Evolutionary conservation across 2,113 vertebrate species (phyloP), one percentile per base, ranked within the genome.

Genomic region (Rattus rattus): DNA sequence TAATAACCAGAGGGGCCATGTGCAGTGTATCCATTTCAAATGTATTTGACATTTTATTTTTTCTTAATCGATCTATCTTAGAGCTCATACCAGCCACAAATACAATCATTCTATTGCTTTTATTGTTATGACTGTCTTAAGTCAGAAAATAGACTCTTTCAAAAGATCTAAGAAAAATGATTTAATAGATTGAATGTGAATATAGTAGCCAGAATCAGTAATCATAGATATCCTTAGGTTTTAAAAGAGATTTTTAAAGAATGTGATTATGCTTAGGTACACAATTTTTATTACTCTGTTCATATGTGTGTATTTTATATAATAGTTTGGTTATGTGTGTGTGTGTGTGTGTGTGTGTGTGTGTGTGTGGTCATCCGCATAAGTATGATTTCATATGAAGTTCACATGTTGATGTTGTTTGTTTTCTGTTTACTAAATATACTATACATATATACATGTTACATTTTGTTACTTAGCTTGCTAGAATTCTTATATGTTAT

Each of bases 401-500:
- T 17, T 19, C 17, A 33, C 2, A 4, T 33, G 47, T 52, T 30
- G 49, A 33, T 52, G 28, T 76, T 43, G 43, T 54, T 11, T 80
- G 5, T 54, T 3, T 80, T 80, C 14, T 17, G 54, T 99, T 99
- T 99, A 99, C 98, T 99, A 99, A 98, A 99, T 99, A 98, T 99
- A 99, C 98, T 99, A 99, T 99, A 98, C 99, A 99, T 99, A 67
- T 36, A 99, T 98, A 99, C 99, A 98, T 98, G 99, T 98, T 99
- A 99, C 99, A 99, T 98, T 98, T 99, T 99, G 99, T 98, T 98
- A 97, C 98, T 98, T 98, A 98, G 98, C 98, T 98, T 98, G 98
- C 98, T 98, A 99, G 97, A 99, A 99, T 99, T 98, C 98, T 98
- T 98, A 98, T 99, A 99, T 99, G 99, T 99, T 99, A 99, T 99